Evolutionary conservation across 2,888 invertebrate genomes (phyloP).

Genomic region (Drosophila villosipedis): DNA sequence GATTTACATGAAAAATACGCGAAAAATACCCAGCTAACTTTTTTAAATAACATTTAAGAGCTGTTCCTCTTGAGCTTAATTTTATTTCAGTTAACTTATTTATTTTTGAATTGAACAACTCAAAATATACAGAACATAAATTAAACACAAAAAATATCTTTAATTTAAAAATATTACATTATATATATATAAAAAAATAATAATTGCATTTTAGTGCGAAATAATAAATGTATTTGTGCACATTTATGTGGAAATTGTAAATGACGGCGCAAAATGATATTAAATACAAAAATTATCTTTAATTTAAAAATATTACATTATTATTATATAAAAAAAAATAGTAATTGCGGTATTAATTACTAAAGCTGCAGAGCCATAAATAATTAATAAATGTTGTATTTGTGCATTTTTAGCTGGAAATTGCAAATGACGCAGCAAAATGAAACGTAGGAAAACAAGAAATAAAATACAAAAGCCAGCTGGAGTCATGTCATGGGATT

Average conservation of each 20-base stretch:
- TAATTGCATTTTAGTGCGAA: neutral
- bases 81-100: neutral
- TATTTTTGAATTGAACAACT: neutral
- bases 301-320: neutral
- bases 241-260: conserved; percentile 75
- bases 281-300: neutral
- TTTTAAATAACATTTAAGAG: neutral
- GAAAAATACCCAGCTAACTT: neutral
- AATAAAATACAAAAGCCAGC: conserved; percentile 72
- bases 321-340: conserved; percentile 50
- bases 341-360: neutral
- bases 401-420: conserved; percentile 73
- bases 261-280: conserved; percentile 78
- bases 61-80: neutral
- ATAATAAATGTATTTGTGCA: conserved; percentile 26
- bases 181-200: neutral
- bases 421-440: conserved; percentile 77
- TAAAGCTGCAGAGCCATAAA: neutral
- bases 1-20: neutral
- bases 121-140: neutral
- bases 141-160: neutral
- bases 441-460: conserved; percentile 84
- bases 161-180: neutral
- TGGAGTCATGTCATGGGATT: conserved; percentile 85
- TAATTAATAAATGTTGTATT: conserved; percentile 1